Percentiles rank a stretch among this genome's conserved stretches.
Conservation (phyloP, 2,797 vertebrate species). For the Corythornis leucogaster region DNA sequence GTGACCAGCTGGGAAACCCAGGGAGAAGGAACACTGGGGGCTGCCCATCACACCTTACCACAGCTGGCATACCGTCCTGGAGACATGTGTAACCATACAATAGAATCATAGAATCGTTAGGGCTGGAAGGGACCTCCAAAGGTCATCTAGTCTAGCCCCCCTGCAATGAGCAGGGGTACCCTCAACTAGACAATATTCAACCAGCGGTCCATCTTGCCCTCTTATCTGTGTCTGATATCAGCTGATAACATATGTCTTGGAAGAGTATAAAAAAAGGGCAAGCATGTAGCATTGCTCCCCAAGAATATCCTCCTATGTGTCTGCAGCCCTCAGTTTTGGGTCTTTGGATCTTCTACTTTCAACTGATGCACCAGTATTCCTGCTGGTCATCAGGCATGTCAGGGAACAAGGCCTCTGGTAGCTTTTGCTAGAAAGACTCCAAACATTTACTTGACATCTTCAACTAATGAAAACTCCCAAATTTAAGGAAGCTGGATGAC, state of each 20-base stretch:
- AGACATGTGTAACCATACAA: background rate
- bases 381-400: background rate
- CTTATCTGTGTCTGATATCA: background rate
- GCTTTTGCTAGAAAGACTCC: background rate
- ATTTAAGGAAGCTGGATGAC: background rate
- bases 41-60: background rate
- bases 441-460: background rate
- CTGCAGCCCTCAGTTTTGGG: background rate
- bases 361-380: background rate
- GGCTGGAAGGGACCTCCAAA: too few relatives aligned
- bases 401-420: background rate
- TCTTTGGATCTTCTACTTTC: background rate
- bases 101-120: too few relatives aligned
- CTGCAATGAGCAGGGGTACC: too few relatives aligned
- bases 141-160: too few relatives aligned
- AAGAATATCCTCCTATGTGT: background rate
- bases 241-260: background rate
- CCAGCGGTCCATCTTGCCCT: background rate
- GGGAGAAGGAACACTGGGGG: background rate
- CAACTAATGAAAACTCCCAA: background rate
- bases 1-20: background rate
- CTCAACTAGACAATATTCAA: rapidly evolving
- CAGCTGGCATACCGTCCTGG: background rate
- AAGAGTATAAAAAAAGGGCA: background rate
- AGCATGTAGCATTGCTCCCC: background rate